phyloP scores from a whole-genome alignment of 1,140 invertebrate genomes.

The Hetaerina americana region DNA sequence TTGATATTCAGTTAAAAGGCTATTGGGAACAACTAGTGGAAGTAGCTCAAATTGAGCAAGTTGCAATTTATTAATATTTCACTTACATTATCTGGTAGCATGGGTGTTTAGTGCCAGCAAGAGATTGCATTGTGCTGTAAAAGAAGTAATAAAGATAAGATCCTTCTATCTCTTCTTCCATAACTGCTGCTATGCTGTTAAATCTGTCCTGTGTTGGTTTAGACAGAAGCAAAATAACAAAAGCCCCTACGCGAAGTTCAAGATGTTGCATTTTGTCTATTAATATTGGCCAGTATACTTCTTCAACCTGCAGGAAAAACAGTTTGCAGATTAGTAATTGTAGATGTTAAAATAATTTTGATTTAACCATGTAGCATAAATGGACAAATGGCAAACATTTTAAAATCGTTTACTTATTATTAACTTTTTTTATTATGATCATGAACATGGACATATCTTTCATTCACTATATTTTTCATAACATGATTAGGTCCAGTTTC shows the following conservation, averaged over 20 bases:
- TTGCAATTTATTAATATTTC: too few relatives aligned
- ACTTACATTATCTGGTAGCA: conserved; percentile 45
- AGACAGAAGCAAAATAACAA: conserved; percentile 44
- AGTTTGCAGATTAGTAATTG: too few relatives aligned
- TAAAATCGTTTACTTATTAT: neutral
- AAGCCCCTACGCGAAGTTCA: conserved; percentile 47
- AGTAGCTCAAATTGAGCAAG: too few relatives aligned
- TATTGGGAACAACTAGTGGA: too few relatives aligned
- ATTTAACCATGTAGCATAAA: too few relatives aligned
- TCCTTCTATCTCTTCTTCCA: conserved; percentile 40
- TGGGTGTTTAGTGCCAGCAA: conserved; percentile 47
- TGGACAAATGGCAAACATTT: too few relatives aligned
- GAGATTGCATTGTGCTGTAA: conserved; percentile 53
- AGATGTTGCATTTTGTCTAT: conserved; percentile 49
- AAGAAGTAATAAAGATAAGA: conserved; percentile 54
- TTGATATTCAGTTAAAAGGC: too few relatives aligned
- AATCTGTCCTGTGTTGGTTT: conserved; percentile 46
- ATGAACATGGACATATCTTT: neutral
- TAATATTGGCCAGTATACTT: conserved; percentile 52
- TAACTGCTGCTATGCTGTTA: conserved; percentile 51
- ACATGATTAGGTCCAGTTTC: too few relatives aligned
- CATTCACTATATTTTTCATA: too few relatives aligned
- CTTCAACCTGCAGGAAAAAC: conserved; percentile 34
- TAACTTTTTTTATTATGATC: neutral
- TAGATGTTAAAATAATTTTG: too few relatives aligned